Percentiles rank a stretch among this genome's conserved stretches.
These are phyloP conservation scores for Gymnosoma rotundatum DNA, from an alignment of 2,888 invertebrate species.

Conservation along the genomic window DNA sequence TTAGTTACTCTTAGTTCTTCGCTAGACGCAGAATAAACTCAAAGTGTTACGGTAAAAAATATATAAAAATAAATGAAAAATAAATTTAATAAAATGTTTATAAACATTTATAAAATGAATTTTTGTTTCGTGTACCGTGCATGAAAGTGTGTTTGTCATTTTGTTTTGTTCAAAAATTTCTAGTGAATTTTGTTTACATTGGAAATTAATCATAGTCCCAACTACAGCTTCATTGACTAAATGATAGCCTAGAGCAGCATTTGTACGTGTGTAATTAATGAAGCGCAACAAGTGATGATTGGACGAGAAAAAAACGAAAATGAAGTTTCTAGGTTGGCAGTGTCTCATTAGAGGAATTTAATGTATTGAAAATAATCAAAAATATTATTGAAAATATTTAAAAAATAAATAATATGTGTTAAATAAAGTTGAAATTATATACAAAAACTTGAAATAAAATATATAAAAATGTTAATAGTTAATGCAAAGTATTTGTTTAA, in stretches of 20 bases:
- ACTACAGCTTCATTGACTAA: background rate
- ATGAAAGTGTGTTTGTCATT: background rate
- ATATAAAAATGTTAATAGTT: too few relatives aligned
- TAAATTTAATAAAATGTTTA: background rate
- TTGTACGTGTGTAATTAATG: constrained; percentile 30
- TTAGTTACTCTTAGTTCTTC: constrained; percentile 4
- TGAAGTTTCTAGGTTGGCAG: background rate
- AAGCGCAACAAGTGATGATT: constrained; percentile 63
- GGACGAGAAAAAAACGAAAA: constrained; percentile 2
- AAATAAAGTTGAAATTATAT: too few relatives aligned
- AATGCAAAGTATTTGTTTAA: too few relatives aligned
- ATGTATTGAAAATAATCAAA: too few relatives aligned
- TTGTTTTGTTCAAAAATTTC: background rate
- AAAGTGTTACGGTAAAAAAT: background rate
- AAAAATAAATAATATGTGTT: too few relatives aligned
- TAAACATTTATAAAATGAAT: too few relatives aligned
- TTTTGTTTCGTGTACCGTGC: background rate
- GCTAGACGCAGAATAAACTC: constrained; percentile 10
- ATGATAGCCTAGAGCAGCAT: background rate
- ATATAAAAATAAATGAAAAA: background rate
- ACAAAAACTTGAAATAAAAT: too few relatives aligned
- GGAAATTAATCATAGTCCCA: constrained; percentile 10
- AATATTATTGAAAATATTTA: too few relatives aligned
- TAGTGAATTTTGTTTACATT: background rate
- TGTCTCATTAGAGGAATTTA: background rate